phyloP scores from a whole-genome alignment of 1,140 invertebrate genomes.

The Lordiphosa mommai region DNA sequence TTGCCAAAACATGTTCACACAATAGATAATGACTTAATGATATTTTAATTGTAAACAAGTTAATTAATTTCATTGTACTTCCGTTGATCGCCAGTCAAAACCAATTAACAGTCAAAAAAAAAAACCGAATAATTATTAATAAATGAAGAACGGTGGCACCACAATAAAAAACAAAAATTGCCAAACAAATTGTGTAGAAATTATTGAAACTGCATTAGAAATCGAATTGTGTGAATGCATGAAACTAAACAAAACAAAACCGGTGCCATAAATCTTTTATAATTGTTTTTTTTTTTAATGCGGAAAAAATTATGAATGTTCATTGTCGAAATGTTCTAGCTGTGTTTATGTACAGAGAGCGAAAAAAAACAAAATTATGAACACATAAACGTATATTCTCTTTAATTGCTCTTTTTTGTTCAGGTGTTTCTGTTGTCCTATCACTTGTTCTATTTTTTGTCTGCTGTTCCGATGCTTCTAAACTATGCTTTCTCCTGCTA shows the following conservation, averaged over 20 bases:
- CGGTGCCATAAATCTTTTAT: conserved; percentile 34
- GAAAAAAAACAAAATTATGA: too few relatives aligned
- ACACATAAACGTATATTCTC: too few relatives aligned
- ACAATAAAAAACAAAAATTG: conserved; percentile 54
- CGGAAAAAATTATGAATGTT: conserved; percentile 1
- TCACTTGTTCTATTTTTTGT: too few relatives aligned
- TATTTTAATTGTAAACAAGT: conserved; percentile 75
- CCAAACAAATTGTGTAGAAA: conserved; percentile 49
- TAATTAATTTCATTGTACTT: conserved; percentile 62
- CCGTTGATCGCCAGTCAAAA: conserved; percentile 49
- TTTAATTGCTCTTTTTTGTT: too few relatives aligned
- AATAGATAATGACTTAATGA: conserved; percentile 76
- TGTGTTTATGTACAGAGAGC: too few relatives aligned
- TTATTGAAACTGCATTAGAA: conserved; percentile 47
- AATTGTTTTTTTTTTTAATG: conserved; percentile 22
- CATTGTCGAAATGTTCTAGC: too few relatives aligned
- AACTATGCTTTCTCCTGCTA: too few relatives aligned
- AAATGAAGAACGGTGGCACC: conserved; percentile 62
- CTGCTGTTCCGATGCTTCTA: too few relatives aligned
- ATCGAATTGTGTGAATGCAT: background rate
- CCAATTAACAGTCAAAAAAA: conserved; percentile 58
- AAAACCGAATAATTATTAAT: conserved; percentile 15
- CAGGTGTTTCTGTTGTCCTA: too few relatives aligned
- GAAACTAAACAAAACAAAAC: conserved; percentile 4
- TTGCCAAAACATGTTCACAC: conserved; percentile 48